A percentile compares a stretch with the other conserved stretches of the same genome.
These are phyloP conservation scores for Dryococelus australis DNA, from an alignment of 2,888 invertebrate genomes.

Conservation along the genomic window DNA sequence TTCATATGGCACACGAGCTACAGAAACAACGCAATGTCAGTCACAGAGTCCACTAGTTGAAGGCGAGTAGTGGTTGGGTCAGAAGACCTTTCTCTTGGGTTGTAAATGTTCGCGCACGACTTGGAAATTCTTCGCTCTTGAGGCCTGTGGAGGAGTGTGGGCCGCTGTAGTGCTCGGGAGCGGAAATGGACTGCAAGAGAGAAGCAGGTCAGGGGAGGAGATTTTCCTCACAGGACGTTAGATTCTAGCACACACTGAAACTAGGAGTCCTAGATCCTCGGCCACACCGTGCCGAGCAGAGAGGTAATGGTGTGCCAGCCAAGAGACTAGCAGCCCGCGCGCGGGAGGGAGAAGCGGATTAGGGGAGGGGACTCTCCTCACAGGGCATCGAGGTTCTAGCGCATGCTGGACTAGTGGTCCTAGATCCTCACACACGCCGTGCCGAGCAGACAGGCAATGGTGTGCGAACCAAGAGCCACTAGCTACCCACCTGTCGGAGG, in stretches of 20 bases:
- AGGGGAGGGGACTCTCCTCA: background rate
- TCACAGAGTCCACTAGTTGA: background rate
- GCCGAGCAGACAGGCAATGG: no score
- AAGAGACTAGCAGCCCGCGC: no score
- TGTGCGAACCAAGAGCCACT: no score
- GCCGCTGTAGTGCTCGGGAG: conserved; percentile 61
- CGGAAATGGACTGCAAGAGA: background rate
- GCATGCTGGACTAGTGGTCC: background rate
- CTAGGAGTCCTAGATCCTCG: no score
- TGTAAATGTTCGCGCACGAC: conserved; percentile 91
- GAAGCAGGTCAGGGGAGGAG: background rate
- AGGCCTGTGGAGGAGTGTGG: conserved; percentile 68
- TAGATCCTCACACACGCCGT: no score
- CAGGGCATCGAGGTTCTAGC: background rate
- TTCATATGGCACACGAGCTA: background rate
- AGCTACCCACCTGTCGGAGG: no score
- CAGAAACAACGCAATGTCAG: background rate
- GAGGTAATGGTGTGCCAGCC: no score
- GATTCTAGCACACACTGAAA: background rate
- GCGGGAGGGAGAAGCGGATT: no score
- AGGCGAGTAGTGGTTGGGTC: no score
- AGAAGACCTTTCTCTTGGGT: conserved; percentile 67
- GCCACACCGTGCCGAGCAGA: no score
- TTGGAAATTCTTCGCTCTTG: conserved; percentile 82
- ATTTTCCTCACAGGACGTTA: background rate